phyloP scores from a whole-genome alignment of 2,888 invertebrate species.

The Apodemia duryi region DNA sequence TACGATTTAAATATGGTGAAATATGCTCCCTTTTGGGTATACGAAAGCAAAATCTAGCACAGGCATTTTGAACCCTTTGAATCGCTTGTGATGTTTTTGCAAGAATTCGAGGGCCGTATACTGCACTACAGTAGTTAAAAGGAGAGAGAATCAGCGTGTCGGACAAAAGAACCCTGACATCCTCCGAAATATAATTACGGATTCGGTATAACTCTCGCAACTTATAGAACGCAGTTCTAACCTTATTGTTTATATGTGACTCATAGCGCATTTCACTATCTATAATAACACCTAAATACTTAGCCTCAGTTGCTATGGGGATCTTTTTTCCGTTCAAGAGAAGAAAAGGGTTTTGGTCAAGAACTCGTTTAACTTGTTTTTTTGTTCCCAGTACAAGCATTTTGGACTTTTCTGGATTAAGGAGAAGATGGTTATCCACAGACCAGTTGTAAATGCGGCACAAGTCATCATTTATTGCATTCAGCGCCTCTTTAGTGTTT shows the following conservation, averaged over 20 bases:
- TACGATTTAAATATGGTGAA: too few relatives aligned
- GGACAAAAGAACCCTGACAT: too few relatives aligned
- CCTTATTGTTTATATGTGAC: background rate
- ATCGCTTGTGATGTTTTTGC: too few relatives aligned
- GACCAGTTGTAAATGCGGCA: conserved; percentile 12
- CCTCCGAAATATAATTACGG: too few relatives aligned
- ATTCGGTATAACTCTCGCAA: background rate
- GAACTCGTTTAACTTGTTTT: background rate
- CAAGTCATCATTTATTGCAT: conserved; percentile 3
- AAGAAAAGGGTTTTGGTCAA: background rate
- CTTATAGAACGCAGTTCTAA: background rate
- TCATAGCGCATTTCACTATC: background rate
- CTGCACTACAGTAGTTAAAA: too few relatives aligned
- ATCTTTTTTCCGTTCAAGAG: background rate
- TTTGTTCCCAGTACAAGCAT: conserved; percentile 15
- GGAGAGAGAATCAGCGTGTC: too few relatives aligned
- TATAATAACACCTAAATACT: background rate
- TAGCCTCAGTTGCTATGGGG: background rate
- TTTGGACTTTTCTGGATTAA: conserved; percentile 16
- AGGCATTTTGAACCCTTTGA: too few relatives aligned
- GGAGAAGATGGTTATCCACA: background rate
- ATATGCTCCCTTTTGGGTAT: too few relatives aligned
- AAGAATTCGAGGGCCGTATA: too few relatives aligned
- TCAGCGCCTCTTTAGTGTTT: background rate
- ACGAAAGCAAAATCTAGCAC: too few relatives aligned